These are phyloP conservation scores for Drosophila cardini DNA, from an alignment of 1,140 invertebrate genomes.

Conservation along the genomic window DNA sequence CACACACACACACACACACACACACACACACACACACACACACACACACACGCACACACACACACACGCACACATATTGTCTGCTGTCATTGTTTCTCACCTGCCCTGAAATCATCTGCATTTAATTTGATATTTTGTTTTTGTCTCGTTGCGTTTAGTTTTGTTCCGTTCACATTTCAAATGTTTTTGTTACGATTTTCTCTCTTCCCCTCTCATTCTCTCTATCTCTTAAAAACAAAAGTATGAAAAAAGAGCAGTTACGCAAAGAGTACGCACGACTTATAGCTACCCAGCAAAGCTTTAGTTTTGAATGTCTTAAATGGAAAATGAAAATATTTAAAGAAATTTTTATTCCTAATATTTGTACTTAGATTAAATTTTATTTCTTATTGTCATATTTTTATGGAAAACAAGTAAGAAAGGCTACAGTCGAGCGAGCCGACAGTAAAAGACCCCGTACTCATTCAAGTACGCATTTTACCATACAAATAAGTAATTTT, in stretches of 20 bases:
- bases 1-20: not conserved
- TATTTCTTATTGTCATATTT: no score
- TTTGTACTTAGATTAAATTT: no score
- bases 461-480: no score
- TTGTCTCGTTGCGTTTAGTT: conserved; percentile 23
- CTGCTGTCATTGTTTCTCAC: conserved; percentile 53
- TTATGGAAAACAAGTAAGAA: no score
- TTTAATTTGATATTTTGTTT: conserved; percentile 70
- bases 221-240: not conserved
- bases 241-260: not conserved
- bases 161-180: conserved; percentile 32
- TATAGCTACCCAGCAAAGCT: no score
- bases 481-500: no score
- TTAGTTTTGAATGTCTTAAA: no score
- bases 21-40: not conserved
- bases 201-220: not conserved
- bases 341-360: no score
- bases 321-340: no score
- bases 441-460: no score
- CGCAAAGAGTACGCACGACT: not conserved
- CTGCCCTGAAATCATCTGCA: conserved; percentile 65
- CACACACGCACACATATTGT: not conserved
- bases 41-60: not conserved
- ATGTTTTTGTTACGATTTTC: conserved; percentile 38
- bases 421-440: no score